phyloP scores from a whole-genome alignment of 2,888 invertebrate species.

The Chrysotoxum bicinctum region DNA sequence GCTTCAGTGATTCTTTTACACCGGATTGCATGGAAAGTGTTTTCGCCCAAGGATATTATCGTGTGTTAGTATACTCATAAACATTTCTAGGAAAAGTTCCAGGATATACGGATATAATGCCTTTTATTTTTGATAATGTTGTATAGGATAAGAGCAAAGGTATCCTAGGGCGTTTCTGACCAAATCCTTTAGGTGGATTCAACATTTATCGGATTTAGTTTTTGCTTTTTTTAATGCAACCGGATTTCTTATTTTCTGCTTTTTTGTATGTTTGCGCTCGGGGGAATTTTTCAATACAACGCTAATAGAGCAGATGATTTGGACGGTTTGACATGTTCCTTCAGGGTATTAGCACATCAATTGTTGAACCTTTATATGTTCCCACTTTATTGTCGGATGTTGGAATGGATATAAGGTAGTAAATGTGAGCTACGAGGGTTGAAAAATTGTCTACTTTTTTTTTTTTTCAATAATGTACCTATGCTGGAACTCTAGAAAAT shows the following conservation, averaged over 20 bases:
- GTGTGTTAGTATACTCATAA: not conserved
- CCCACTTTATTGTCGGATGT: not conserved
- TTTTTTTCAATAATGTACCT: too few species aligned
- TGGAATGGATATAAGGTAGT: not conserved
- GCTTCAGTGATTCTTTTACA: constrained; percentile 32
- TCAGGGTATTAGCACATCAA: not conserved
- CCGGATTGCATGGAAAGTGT: not conserved
- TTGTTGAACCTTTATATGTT: not conserved
- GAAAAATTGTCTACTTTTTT: too few species aligned
- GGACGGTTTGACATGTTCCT: not conserved
- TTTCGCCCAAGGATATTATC: constrained; percentile 16
- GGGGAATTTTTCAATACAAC: not conserved
- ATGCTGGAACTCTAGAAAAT: too few species aligned
- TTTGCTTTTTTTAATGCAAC: not conserved
- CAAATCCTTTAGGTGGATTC: constrained; percentile 40
- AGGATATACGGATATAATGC: not conserved
- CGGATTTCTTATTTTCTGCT: constrained; percentile 1
- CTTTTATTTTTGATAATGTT: constrained; percentile 12
- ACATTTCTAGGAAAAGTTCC: not conserved
- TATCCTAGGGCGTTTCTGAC: constrained; percentile 38
- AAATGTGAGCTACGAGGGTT: not conserved
- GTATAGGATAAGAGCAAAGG: constrained; percentile 1
- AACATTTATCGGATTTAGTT: constrained; percentile 13
- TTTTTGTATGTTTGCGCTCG: not conserved
- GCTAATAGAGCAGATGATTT: constrained; percentile 39